Conservation (phyloP, 2,797 vertebrate genomes). For the Steatocranus sp. region DNA sequence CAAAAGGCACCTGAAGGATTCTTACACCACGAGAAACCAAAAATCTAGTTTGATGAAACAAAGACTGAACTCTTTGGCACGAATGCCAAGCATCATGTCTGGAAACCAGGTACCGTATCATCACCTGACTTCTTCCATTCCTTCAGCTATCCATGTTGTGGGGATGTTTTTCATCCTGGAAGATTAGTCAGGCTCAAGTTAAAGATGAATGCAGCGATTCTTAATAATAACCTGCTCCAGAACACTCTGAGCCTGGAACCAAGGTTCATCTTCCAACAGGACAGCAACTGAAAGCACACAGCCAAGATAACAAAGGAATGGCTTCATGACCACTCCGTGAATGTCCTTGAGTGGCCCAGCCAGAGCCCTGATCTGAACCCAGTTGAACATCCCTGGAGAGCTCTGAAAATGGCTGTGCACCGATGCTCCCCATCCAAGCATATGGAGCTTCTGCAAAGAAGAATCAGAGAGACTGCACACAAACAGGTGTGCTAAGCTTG, state of each 20-base stretch:
- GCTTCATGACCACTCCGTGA: accelerated
- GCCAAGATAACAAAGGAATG: accelerated
- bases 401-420: neutral
- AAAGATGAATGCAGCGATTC: neutral
- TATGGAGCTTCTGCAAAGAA: neutral
- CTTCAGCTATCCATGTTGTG: neutral
- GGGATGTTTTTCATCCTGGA: accelerated
- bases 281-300: neutral
- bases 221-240: neutral
- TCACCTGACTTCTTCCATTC: neutral
- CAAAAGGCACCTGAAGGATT: neutral
- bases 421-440: neutral
- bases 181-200: neutral
- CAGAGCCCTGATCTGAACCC: neutral
- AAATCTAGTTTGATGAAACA: neutral
- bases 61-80: accelerated
- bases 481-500: neutral
- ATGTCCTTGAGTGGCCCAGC: neutral
- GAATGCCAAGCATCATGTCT: neutral
- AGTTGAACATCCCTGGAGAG: neutral
- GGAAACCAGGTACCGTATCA: neutral
- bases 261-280: neutral
- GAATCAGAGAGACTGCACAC: neutral
- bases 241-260: neutral
- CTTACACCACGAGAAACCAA: neutral